Base-by-base conservation (phyloP, 2,888 invertebrate species). In the Eumerus sabulonum region DNA sequence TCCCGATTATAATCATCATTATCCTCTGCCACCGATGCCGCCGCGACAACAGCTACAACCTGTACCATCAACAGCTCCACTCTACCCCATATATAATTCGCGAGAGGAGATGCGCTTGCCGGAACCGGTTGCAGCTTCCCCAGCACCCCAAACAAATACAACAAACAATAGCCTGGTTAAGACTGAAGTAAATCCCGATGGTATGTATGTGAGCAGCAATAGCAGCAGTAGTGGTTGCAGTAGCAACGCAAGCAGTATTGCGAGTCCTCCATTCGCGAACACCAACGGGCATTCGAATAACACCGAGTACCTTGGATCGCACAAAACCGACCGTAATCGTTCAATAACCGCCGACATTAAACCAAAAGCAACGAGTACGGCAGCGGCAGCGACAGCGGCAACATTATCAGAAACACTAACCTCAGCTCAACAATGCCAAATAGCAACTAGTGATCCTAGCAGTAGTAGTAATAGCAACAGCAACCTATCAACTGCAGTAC, bases 181-280 rank as follows among this genome's bases (percentile, higher is more conserved):
- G 82, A 82, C 82, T 82, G 79, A 82, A 82, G 64, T 68, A 56
- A 79, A 82, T 50, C 73, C 73, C 57, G 74, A 82, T 62, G 74
- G 77, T 47, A 77, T 73, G 82, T 74, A 81, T 11, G 68, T 82
- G 36, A 77, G 72, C 36, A 82, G 74, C 38, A 82, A 72, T 16
- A 81, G 70, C 45, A 76, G 56, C 38, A 74, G 70, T 48, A 79
- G 79, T 54, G 79, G 74, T 5, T 74, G 77, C 53, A 77, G 77
- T 38, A 77, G 77, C 57, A 77, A 77, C 47, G 72, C 67, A 9
- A 77, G 77, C 38, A 72, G 72, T 45, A 77, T 59, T 59, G 73
- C 67, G 38, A 48, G 72, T 7, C 77, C 73, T 9, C 64, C 67
- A 36, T 45, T 42, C 11, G n/a, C 44, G 19, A 14, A 2, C 47